Evolutionary conservation across 1,140 invertebrate genomes (phyloP), one percentile per base, ranked within the genome.

Genomic region (Aphelenchoides avenae): DNA sequence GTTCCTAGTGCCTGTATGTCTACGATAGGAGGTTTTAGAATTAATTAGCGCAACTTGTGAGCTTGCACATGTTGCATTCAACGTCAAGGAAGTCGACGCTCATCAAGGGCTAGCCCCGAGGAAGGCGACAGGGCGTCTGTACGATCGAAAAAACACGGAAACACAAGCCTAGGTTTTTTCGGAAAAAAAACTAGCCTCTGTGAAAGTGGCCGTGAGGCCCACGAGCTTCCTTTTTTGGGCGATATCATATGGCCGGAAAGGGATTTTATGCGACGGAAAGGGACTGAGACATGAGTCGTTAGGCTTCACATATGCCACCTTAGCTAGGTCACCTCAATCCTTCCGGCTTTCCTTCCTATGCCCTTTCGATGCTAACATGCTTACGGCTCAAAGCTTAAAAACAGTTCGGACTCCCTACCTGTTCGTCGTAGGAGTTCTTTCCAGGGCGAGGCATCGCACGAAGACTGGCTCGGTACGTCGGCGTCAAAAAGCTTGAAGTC

Each of bases 391-490:
- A 3, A 39, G 24, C 18, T 2, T 34, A 36, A 52, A 2, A n/a
- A 0, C n/a, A 46, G 41, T 22, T 34, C 4, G 11, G 1, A 26
- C 7, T 27, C 31, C 47, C 29, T 39, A 69, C 68, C 64, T 72
- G 69, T 29, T 75, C 72, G 44, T 77, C 72, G 33, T 76, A 75
- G 3, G 74, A 72, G 40, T 75, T 61, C 49, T 75, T 75, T 20
- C 71, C 72, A 4, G 72, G 72, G 30, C 72, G 64, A 7, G 72
- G 72, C 72, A 75, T 75, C n/a, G n/a, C n/a, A n/a, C n/a, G n/a
- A n/a, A n/a, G n/a, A n/a, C n/a, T n/a, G n/a, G n/a, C n/a, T n/a
- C n/a, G n/a, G n/a, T n/a, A n/a, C n/a, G n/a, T n/a, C n/a, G n/a
- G n/a, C n/a, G n/a, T n/a, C n/a, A n/a, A n/a, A n/a, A n/a, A n/a